A percentile compares a stretch with the other conserved stretches of the same genome.
Conservation (phyloP, 2,797 vertebrate species). For the Lophotriccus pileatus region DNA sequence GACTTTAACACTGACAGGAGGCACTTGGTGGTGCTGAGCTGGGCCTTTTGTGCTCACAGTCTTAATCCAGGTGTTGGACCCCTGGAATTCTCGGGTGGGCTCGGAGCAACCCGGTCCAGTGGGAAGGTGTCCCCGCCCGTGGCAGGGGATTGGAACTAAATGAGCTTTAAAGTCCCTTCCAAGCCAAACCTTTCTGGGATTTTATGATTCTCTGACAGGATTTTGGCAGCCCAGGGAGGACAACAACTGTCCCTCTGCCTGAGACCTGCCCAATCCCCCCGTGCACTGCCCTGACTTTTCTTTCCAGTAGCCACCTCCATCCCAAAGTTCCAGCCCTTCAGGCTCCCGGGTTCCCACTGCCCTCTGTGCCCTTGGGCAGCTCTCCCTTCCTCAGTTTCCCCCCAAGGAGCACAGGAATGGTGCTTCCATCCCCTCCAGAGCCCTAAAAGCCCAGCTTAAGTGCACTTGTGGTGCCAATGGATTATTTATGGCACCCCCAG, state of each 20-base stretch:
- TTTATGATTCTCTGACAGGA: not conserved
- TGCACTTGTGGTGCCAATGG: conserved; percentile 1
- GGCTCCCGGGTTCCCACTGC: not conserved
- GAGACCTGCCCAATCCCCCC: not conserved
- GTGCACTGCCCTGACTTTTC: not conserved
- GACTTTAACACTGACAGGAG: not conserved
- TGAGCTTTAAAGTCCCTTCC: not conserved
- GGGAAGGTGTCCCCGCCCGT: not conserved
- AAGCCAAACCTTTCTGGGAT: not conserved
- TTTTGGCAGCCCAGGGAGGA: not conserved
- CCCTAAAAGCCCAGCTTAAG: not conserved
- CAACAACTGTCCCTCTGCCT: not conserved
- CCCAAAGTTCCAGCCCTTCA: not conserved
- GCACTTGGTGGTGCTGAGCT: not conserved
- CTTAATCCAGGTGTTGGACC: not conserved
- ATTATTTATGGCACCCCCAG: conserved; percentile 20
- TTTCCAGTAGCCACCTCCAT: not conserved
- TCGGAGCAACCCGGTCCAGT: not conserved
- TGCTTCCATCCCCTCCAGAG: not conserved
- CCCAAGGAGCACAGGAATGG: not conserved
- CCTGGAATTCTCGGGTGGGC: not conserved
- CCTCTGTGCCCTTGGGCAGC: not conserved
- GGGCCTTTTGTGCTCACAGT: not conserved
- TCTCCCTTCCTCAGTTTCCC: not conserved
- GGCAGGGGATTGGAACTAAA: not conserved